A percentile compares a stretch with the other conserved stretches of the same genome.
Conservation (phyloP, 2,888 invertebrate genomes). For the Unio pictorum region DNA sequence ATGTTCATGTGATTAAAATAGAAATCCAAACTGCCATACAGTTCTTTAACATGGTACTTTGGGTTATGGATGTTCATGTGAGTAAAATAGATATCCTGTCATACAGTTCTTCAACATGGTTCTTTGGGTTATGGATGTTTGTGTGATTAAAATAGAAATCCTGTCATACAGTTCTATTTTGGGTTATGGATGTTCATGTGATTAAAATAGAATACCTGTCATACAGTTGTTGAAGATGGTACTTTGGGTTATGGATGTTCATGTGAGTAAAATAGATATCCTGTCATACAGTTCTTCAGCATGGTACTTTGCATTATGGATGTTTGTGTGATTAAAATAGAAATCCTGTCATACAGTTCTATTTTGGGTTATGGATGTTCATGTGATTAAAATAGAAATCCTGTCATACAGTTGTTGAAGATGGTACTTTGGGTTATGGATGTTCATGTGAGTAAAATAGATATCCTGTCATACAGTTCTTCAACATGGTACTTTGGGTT, state of each 20-base stretch:
- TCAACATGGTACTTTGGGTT: too few species aligned
- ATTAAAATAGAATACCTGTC: conserved; percentile 45
- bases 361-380: conserved; percentile 57
- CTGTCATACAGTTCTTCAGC: conserved; percentile 50
- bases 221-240: conserved; percentile 56
- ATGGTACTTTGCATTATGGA: conserved; percentile 59
- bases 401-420: conserved; percentile 47
- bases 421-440: conserved; percentile 59
- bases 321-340: conserved; percentile 50
- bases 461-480: too few species aligned
- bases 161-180: too few species aligned
- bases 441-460: conserved; percentile 40
- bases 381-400: conserved; percentile 23
- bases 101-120: conserved; percentile 59
- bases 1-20: conserved; percentile 51
- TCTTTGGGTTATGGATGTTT: conserved; percentile 57
- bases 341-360: conserved; percentile 48
- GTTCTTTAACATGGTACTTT: conserved; percentile 55
- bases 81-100: conserved; percentile 39
- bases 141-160: conserved; percentile 23
- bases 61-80: conserved; percentile 59
- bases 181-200: too few species aligned
- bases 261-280: conserved; percentile 48
- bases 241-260: conserved; percentile 57
- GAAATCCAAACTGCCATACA: conserved; percentile 52